A percentile compares a stretch with the other conserved stretches of the same genome.
phyloP scores from a whole-genome alignment of 2,888 invertebrate species.

The Cartodere bifasciata region DNA sequence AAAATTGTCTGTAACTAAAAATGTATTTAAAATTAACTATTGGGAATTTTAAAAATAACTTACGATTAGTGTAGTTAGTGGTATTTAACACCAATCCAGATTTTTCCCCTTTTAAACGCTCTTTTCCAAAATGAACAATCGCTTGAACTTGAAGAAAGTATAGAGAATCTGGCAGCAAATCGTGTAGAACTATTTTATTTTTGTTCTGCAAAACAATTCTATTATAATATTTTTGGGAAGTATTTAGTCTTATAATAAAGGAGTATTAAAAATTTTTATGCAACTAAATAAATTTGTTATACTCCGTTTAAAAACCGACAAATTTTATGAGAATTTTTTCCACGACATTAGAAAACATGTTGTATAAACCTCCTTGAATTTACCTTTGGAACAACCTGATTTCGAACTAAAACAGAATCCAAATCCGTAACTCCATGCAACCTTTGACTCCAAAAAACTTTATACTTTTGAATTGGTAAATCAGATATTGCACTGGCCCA shows the following conservation, averaged over 20 bases:
- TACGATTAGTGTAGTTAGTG: conserved; percentile 39
- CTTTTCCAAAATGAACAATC: conserved; percentile 53
- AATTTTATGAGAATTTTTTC: no score
- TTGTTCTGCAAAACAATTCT: no score
- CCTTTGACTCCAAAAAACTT: conserved; percentile 61
- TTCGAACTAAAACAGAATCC: conserved; percentile 50
- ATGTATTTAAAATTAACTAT: no score
- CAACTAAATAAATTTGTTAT: no score
- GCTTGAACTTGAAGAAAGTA: conserved; percentile 73
- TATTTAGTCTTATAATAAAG: no score
- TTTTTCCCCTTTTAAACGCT: conserved; percentile 56
- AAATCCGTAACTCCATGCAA: conserved; percentile 46
- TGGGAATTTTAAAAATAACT: conserved; percentile 12
- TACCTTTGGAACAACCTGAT: conserved; percentile 50
- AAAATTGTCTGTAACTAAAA: conserved; percentile 9
- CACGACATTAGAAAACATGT: no score
- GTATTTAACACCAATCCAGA: conserved; percentile 60
- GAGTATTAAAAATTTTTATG: no score
- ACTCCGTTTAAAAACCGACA: no score
- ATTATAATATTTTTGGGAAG: no score
- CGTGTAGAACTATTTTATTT: conserved; percentile 52
- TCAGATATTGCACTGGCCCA: conserved; percentile 62
- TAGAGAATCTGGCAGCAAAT: conserved; percentile 53
- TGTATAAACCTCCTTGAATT: no score
- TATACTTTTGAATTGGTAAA: conserved; percentile 56